Evolutionary conservation across 92 coral and sea anemone genomes (phyloP), one percentile per base, ranked within the genome.

Genomic region (Porites evermanni): DNA sequence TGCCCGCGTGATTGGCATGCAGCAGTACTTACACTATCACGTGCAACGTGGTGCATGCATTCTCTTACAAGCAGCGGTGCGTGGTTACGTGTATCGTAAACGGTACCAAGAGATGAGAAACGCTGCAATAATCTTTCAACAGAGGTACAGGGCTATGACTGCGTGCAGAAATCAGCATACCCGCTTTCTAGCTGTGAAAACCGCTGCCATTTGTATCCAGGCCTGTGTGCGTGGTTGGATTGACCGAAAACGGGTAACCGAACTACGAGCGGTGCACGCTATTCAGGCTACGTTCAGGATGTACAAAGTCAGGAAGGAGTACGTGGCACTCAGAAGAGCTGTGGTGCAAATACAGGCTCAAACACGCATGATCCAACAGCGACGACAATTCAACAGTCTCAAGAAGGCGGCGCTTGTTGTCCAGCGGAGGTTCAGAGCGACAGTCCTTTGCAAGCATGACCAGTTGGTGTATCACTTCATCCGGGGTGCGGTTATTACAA

Each of bases 21-120:
- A 71, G 53, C 91, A 86, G 53, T 90, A 95, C 54, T 85, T 89
- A 56, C 71, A 74, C 20, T 96, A 88, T 78, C 93, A 89, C 70
- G 84, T 91, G 82, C 93, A 93, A 47, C 91, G 98, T 67, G 96
- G 94, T 5, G 95, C 93, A 16, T 91, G 97, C 83, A 88, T 96
- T 58, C 87, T 89, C 54, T 79, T 95, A 52, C 98, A 96, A 64
- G 85, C 95, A 1, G 92, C 95, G 0, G 76, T 78, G 38, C 98
- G 99, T 81, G 87, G 93, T 9, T 85, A 91, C 23, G 21, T 87
- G 0, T 84, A 86, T 75, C 86, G 88, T 44, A 89, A 87, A 81
- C 52, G 74, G 58, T 93, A 86, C 78, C 83, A 58, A 3, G 88
- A 82, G 70, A 72, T 74, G 53, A 93, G 75, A 51, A 19, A 80